A percentile compares a stretch with the other conserved stretches of the same genome.
Evolutionary conservation across 2,888 invertebrate genomes (phyloP).

Genomic region (Hermaeophaga mercurialis): DNA sequence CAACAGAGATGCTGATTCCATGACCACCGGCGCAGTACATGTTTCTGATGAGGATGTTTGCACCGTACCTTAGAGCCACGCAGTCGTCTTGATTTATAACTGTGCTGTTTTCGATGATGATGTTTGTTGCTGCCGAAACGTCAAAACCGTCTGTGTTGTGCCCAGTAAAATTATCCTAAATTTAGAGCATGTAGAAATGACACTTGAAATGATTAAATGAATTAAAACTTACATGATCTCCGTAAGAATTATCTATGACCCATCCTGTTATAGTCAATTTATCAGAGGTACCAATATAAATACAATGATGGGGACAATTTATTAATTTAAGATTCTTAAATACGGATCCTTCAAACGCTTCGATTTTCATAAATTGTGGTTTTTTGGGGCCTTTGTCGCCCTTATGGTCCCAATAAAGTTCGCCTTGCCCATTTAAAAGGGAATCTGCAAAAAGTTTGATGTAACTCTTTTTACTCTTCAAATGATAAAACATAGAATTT

Average conservation of each 20-base stretch:
- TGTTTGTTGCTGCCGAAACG: constrained; percentile 26
- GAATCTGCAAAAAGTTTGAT: constrained; percentile 7
- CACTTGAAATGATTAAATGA: not conserved
- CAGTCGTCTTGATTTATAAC: constrained; percentile 42
- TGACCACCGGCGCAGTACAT: constrained; percentile 38
- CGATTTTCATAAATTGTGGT: constrained; percentile 37
- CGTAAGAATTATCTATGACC: constrained; percentile 34
- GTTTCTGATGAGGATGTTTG: constrained; percentile 30
- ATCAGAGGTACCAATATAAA: constrained; percentile 34
- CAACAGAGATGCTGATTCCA: constrained; percentile 39
- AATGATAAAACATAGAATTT: too few relatives aligned
- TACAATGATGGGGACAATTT: constrained; percentile 37
- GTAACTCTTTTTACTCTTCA: too few relatives aligned
- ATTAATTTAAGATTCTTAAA: constrained; percentile 32
- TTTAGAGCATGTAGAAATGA: not conserved
- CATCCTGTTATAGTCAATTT: constrained; percentile 32
- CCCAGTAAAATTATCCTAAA: constrained; percentile 26
- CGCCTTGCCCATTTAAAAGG: constrained; percentile 37
- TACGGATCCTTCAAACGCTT: constrained; percentile 27
- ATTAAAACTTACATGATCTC: constrained; percentile 33
- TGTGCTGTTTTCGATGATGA: constrained; percentile 32
- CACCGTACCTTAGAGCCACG: constrained; percentile 36
- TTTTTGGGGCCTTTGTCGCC: constrained; percentile 37
- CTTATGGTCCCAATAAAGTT: constrained; percentile 38
- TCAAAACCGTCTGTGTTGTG: constrained; percentile 41